Conservation (phyloP, 1,140 invertebrate species). For the Venturia canescens region DNA sequence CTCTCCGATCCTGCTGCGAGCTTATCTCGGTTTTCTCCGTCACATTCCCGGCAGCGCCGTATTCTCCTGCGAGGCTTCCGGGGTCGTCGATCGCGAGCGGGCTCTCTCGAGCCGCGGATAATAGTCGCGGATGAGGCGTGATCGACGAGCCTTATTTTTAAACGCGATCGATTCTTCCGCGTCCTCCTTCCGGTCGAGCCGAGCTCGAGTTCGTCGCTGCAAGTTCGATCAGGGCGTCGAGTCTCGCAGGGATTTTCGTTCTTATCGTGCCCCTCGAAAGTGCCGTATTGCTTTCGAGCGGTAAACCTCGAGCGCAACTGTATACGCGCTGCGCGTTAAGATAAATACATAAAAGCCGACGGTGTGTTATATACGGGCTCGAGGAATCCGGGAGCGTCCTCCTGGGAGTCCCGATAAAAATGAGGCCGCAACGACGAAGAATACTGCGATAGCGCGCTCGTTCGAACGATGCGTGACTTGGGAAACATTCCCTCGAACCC, state of each 20-base stretch:
- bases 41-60: too few relatives aligned
- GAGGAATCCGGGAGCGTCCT: background rate
- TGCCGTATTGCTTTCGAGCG: too few relatives aligned
- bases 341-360: background rate
- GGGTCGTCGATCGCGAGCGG: too few relatives aligned
- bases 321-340: too few relatives aligned
- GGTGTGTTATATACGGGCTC: background rate
- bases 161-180: constrained; percentile 61
- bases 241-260: too few relatives aligned
- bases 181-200: too few relatives aligned
- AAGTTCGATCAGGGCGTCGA: background rate
- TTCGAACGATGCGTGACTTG: background rate
- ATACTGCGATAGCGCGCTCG: background rate
- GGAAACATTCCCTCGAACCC: constrained; percentile 20
- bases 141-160: constrained; percentile 59
- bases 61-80: background rate
- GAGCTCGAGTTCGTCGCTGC: background rate
- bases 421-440: constrained; percentile 3
- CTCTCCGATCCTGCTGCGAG: background rate
- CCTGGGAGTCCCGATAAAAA: background rate
- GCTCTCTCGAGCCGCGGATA: background rate
- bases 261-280: too few relatives aligned
- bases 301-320: too few relatives aligned
- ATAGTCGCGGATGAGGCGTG: background rate
- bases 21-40: background rate